These are phyloP conservation scores for Gymnoscelis rufifasciata DNA, from an alignment of 2,888 invertebrate species.

Conservation along the genomic window DNA sequence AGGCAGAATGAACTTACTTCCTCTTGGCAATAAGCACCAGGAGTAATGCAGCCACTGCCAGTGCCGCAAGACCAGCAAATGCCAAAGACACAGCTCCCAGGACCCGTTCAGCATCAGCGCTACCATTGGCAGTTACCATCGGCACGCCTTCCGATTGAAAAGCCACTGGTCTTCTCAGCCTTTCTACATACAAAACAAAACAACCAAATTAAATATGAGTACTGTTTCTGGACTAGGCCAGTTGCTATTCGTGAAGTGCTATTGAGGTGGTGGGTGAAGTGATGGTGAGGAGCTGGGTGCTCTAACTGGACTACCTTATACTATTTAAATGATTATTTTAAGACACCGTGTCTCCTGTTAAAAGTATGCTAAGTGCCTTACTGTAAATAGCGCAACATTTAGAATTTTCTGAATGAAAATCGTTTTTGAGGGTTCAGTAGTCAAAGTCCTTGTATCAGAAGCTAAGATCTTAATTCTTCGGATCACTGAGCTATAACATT, in stretches of 20 bases:
- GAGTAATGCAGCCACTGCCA: slow-evolving; percentile 65
- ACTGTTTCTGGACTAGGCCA: not conserved
- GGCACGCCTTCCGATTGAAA: slow-evolving; percentile 61
- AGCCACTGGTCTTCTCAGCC: slow-evolving; percentile 64
- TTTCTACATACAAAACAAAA: slow-evolving; percentile 43
- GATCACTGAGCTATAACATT: too few species aligned
- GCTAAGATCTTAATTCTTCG: too few species aligned
- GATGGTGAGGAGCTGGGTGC: too few species aligned
- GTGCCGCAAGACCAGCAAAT: slow-evolving; percentile 65
- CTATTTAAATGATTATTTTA: too few species aligned
- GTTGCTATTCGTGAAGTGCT: not conserved
- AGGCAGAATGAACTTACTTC: slow-evolving; percentile 52
- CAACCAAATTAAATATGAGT: not conserved
- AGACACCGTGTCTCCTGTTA: too few species aligned
- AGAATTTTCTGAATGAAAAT: too few species aligned
- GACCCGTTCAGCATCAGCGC: slow-evolving; percentile 60
- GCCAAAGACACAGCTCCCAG: slow-evolving; percentile 68
- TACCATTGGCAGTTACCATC: slow-evolving; percentile 35
- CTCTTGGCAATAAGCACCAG: slow-evolving; percentile 61
- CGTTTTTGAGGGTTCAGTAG: too few species aligned
- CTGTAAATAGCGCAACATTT: too few species aligned
- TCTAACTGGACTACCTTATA: too few species aligned
- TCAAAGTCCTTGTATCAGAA: too few species aligned
- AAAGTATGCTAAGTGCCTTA: too few species aligned
- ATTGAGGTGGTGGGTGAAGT: too few species aligned